These are phyloP conservation scores for Acanthis flammea DNA, from an alignment of 2,797 vertebrate species.

Conservation along the genomic window DNA sequence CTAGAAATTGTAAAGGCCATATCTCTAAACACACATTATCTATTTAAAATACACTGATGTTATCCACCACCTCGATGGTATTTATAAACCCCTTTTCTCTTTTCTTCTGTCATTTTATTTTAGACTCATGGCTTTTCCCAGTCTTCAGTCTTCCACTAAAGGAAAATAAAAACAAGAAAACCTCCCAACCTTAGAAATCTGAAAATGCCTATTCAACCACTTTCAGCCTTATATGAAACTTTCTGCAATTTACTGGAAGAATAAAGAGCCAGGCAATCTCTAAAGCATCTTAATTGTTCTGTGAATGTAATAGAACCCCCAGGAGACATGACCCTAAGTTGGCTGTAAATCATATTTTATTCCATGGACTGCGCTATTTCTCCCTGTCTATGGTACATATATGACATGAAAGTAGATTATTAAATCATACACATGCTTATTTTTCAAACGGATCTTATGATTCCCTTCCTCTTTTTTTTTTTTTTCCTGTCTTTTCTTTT, in stretches of 20 bases:
- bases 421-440: neutral
- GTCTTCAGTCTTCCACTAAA: neutral
- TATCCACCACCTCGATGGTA: neutral
- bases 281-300: conserved; percentile 59
- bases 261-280: conserved; percentile 53
- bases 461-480: neutral
- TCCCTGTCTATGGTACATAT: neutral
- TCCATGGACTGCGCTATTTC: neutral
- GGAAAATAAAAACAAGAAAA: neutral
- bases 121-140: neutral
- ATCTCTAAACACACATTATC: neutral
- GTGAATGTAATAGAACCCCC: conserved; percentile 37
- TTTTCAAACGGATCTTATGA: neutral
- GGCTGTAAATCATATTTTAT: conserved; percentile 50
- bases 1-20: conserved; percentile 23
- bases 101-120: neutral
- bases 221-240: conserved; percentile 19
- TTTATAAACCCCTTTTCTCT: neutral
- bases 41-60: conserved; percentile 20
- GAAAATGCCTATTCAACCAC: conserved; percentile 31
- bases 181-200: neutral
- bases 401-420: neutral
- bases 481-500: neutral
- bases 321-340: conserved; percentile 36
- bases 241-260: conserved; percentile 42